Evolutionary conservation across 2,888 invertebrate genomes (phyloP), one percentile per base, ranked within the genome.

Genomic region (Diadromus collaris): DNA sequence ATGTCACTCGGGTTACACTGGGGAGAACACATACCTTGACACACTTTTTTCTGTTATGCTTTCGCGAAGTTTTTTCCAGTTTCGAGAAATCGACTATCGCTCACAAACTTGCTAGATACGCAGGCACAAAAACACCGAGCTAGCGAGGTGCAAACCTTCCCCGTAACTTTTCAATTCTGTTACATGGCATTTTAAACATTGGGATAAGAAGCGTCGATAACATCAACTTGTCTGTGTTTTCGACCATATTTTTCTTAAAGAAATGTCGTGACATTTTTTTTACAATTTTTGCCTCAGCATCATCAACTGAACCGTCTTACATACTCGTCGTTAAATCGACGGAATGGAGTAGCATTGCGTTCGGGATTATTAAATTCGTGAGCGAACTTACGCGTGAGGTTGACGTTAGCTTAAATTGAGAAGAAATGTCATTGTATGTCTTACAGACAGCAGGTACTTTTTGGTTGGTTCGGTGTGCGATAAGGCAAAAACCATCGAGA

Each of bases 311-410:
- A 29, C 16, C 27, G 27, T 19, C 9, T 21, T 21, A 21, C 13
- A 1, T 7, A 2, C 34, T 7, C 6, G 60, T 34, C 60, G 34
- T 60, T 34, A 9, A 19, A 19, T 34, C 34, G 34, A 34, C 34
- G 34, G 24, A 29, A 27, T 21, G 21, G 13, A 51, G 19, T 16
- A 19, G 51, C 34, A 51, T 13, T 51, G n/a, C 65, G 34, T 51
- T 51, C 34, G 21, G 29, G 34, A 51, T 67, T 67, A 67, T 67
- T 67, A 51, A 67, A 51, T 51, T 67, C 34, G 65, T 16, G 51
- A 34, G 51, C 24, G 32, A 56, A 54, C 54, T 68, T 38, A 54
- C 24, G 38, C 38, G 41, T 29, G 56, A 10, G 56, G 41, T 44
- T 68, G 56, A 29, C 68, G 29, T 56, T 56, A 29, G 27, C 41